These are phyloP conservation scores for Aleiodes alternator DNA, from an alignment of 2,888 invertebrate genomes.

Conservation along the genomic window DNA sequence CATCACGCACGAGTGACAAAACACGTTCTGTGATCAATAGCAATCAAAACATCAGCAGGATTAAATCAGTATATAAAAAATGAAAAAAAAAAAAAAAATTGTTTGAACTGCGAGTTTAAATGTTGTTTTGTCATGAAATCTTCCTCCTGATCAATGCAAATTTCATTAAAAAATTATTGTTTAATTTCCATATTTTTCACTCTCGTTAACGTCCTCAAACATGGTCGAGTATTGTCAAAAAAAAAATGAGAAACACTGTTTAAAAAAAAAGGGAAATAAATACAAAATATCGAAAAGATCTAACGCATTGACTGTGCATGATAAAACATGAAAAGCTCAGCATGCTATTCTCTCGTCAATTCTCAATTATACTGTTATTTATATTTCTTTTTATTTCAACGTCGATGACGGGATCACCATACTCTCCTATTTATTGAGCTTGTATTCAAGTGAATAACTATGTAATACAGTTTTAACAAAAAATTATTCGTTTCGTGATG, in stretches of 20 bases:
- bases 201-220: neutral
- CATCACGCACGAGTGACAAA: constrained; percentile 58
- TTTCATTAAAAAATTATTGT: too few species aligned
- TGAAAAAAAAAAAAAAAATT: constrained; percentile 46
- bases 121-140: constrained; percentile 34
- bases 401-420: constrained; percentile 53
- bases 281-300: constrained; percentile 38
- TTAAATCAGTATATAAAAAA: constrained; percentile 53
- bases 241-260: constrained; percentile 46
- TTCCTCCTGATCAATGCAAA: too few species aligned
- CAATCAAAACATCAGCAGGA: constrained; percentile 64
- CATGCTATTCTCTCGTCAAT: constrained; percentile 69
- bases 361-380: constrained; percentile 67
- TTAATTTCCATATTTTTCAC: neutral
- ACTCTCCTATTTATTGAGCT: constrained; percentile 36
- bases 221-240: too few species aligned
- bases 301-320: constrained; percentile 44
- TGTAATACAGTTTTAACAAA: neutral
- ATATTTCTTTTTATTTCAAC: constrained; percentile 60
- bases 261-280: constrained; percentile 24
- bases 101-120: constrained; percentile 44
- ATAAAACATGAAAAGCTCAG: constrained; percentile 55
- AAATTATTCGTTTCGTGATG: too few species aligned
- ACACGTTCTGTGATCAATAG: constrained; percentile 70
- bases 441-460: constrained; percentile 45